Conservation (phyloP, 2,888 invertebrate species). For the Ditula angustiorana region DNA sequence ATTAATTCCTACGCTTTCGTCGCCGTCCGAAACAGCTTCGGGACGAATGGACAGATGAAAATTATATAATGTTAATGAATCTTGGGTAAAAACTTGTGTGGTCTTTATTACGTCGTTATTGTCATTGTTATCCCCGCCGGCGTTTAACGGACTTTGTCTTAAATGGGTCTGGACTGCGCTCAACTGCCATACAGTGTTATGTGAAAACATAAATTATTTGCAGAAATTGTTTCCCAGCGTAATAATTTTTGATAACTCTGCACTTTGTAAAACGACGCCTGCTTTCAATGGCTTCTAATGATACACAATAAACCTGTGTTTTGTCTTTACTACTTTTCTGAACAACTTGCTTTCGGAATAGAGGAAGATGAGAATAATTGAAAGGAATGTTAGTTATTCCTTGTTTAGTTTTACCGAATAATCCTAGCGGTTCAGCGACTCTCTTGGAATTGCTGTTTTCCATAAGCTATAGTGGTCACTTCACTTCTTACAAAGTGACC, state of each 20-base stretch:
- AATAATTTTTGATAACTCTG: not conserved
- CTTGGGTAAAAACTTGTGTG: conserved; percentile 34
- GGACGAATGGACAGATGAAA: conserved; percentile 37
- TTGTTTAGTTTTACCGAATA: no score
- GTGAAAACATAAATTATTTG: conserved; percentile 52
- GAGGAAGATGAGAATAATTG: no score
- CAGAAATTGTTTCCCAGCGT: conserved; percentile 9
- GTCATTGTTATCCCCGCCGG: conserved; percentile 6
- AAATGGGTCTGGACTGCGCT: conserved; percentile 10
- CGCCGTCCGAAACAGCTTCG: conserved; percentile 60
- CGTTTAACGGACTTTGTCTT: conserved; percentile 4
- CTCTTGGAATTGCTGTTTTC: no score
- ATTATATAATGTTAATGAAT: conserved; percentile 33
- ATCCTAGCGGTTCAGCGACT: no score
- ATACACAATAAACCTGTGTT: not conserved
- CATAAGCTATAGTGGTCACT: no score
- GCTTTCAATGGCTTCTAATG: not conserved
- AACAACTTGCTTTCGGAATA: no score
- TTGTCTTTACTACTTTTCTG: not conserved
- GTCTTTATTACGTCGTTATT: conserved; percentile 13
- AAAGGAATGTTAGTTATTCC: no score
- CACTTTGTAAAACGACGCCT: not conserved
- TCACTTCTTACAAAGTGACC: no score
- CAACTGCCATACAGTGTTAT: not conserved
- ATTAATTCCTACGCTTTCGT: conserved; percentile 79